Conservation (phyloP, 2,797 vertebrate genomes). For the Crossoptilon crossoptilon region DNA sequence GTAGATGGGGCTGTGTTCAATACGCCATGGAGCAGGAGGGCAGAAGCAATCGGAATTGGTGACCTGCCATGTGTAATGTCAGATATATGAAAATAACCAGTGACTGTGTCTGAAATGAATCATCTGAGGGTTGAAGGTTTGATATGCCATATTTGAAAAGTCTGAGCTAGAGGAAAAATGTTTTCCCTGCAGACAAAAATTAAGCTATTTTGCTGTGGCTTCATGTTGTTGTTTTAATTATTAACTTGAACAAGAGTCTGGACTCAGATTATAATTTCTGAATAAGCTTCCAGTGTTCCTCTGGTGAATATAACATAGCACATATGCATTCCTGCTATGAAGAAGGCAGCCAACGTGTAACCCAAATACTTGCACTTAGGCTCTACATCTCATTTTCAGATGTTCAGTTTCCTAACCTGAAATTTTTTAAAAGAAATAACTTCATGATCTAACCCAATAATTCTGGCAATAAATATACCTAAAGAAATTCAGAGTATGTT, state of each 20-base stretch:
- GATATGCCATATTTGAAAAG: not conserved
- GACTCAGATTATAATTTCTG: constrained; percentile 69
- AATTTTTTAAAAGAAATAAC: not conserved
- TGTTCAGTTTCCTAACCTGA: constrained; percentile 6
- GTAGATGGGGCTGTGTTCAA: not conserved
- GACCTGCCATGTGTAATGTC: not conserved
- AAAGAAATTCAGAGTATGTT: not conserved
- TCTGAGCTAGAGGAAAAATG: not conserved
- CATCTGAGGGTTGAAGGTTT: not conserved
- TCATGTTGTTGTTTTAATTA: constrained; percentile 52
- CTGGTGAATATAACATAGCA: not conserved
- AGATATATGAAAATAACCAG: not conserved
- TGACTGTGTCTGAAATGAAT: not conserved
- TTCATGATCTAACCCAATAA: not conserved
- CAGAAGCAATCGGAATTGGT: not conserved
- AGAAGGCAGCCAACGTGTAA: constrained; percentile 4
- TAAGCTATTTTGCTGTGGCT: constrained; percentile 41
- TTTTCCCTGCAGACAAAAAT: constrained; percentile 3
- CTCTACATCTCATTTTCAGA: constrained; percentile 13
- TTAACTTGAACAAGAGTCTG: constrained; percentile 47
- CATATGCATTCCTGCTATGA: not conserved
- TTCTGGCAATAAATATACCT: not conserved
- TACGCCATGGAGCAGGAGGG: not conserved
- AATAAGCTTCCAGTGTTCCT: constrained; percentile 66
- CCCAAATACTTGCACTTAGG: not conserved